phyloP scores from a whole-genome alignment of 2,113 vertebrate species.

The Brachirus orientalis region DNA sequence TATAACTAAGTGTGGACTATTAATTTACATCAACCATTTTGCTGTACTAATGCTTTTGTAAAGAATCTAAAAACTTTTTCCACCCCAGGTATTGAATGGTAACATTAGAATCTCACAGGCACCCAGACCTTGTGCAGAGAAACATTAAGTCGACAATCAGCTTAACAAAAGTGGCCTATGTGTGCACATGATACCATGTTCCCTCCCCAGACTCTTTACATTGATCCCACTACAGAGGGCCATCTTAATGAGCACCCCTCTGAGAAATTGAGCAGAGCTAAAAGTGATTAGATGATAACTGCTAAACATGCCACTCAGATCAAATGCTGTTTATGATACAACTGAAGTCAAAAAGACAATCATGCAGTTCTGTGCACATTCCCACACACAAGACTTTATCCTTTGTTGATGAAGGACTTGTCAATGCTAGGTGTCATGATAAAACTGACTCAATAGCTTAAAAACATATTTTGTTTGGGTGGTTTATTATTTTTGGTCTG shows the following conservation, averaged over 20 bases:
- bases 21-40: too few relatives aligned
- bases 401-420: background rate
- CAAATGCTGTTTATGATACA: conserved; percentile 32
- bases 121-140: too few relatives aligned
- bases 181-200: conserved; percentile 27
- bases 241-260: conserved; percentile 45
- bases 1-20: too few relatives aligned
- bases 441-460: conserved; percentile 16
- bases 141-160: conserved; percentile 33
- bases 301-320: conserved; percentile 49
- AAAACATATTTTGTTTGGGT: conserved; percentile 11
- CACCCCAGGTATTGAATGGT: too few relatives aligned
- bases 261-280: conserved; percentile 44
- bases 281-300: conserved; percentile 56
- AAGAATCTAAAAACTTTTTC: too few relatives aligned
- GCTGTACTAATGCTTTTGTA: too few relatives aligned
- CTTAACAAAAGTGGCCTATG: conserved; percentile 23
- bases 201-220: conserved; percentile 45
- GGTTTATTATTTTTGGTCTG: conserved; percentile 45
- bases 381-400: background rate
- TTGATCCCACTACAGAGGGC: conserved; percentile 45
- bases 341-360: conserved; percentile 16
- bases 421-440: conserved; percentile 18
- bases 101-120: too few relatives aligned
- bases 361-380: conserved; percentile 7